phyloP scores from a whole-genome alignment of 1,140 invertebrate species.

The Odontomachus brunneus region DNA sequence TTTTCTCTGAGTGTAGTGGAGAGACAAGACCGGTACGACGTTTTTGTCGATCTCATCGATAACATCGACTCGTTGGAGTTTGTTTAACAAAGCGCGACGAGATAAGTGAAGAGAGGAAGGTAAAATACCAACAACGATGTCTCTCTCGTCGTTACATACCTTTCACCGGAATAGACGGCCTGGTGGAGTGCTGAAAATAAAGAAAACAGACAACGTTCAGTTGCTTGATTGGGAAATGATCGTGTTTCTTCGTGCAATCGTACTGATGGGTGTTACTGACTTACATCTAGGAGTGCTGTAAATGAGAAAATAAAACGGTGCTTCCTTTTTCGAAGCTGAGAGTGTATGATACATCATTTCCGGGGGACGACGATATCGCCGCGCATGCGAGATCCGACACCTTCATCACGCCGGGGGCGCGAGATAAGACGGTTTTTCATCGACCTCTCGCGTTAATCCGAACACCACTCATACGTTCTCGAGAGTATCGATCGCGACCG shows the following conservation, averaged over 20 bases:
- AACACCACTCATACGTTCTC: background rate
- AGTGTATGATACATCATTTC: conserved; percentile 63
- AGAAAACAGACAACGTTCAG: conserved; percentile 52
- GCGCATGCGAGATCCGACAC: background rate
- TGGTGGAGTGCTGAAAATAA: conserved; percentile 83
- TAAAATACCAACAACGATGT: too few species aligned
- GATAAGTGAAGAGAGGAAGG: background rate
- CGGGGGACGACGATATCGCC: background rate
- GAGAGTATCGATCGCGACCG: conserved; percentile 26
- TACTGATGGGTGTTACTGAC: conserved; percentile 29
- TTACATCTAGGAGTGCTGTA: conserved; percentile 44
- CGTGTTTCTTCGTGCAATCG: conserved; percentile 47
- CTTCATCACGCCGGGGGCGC: background rate
- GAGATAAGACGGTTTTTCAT: conserved; percentile 26
- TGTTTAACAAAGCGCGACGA: conserved; percentile 15
- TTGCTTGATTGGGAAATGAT: background rate
- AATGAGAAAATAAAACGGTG: conserved; percentile 49
- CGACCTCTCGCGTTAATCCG: conserved; percentile 31
- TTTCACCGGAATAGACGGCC: conserved; percentile 84
- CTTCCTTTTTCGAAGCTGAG: conserved; percentile 42
- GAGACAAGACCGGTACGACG: too few species aligned
- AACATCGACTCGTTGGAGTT: conserved; percentile 16
- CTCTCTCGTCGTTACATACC: conserved; percentile 72
- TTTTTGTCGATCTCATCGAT: background rate
- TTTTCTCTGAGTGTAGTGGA: too few species aligned